phyloP scores from a whole-genome alignment of 2,113 vertebrate species.

The Athene noctua region DNA sequence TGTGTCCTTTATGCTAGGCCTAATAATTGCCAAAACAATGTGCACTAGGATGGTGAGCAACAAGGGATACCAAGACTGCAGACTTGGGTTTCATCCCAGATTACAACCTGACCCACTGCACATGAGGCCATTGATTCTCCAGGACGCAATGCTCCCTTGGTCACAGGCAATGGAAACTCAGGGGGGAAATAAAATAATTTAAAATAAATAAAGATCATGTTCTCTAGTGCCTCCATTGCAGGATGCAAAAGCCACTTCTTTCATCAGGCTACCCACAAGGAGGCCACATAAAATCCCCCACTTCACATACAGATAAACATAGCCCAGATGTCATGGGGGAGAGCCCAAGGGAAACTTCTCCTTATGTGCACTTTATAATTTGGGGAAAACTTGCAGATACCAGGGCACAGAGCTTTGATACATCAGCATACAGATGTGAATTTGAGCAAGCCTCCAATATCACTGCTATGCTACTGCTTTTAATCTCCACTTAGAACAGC shows the following conservation, averaged over 20 bases:
- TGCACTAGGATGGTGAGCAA: accelerated
- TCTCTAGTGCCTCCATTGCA: background rate
- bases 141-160: background rate
- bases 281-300: slow-evolving; percentile 9
- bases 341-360: background rate
- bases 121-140: background rate
- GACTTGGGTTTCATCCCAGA: background rate
- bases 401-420: background rate
- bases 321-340: slow-evolving; percentile 10
- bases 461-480: background rate
- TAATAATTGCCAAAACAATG: too few relatives aligned
- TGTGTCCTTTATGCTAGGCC: too few relatives aligned
- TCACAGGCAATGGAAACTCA: background rate
- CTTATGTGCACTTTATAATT: background rate
- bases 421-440: slow-evolving; percentile 20
- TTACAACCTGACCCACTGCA: background rate
- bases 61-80: background rate
- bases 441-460: background rate
- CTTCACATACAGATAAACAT: slow-evolving; percentile 15
- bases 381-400: background rate
- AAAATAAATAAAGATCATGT: background rate
- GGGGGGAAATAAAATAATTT: background rate
- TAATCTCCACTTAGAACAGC: background rate
- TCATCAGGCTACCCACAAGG: background rate
- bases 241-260: background rate